Evolutionary conservation across 2,888 invertebrate genomes (phyloP), one percentile per base, ranked within the genome.

Genomic region (Conistra vaccinii): DNA sequence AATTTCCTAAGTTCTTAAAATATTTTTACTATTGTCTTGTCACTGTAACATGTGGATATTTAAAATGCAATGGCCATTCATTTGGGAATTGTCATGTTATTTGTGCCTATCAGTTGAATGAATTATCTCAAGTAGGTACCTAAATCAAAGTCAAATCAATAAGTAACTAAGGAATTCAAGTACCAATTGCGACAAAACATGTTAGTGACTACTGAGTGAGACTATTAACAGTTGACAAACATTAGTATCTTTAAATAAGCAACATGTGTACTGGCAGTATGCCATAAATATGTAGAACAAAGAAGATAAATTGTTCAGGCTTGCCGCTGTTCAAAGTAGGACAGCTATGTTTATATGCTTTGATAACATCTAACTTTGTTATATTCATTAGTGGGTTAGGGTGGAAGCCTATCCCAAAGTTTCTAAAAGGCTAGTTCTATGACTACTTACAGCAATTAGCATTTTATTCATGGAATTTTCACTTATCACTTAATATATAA

Each of bases 241-340:
- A 58, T 78, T 62, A 51, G 53, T 39, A 63, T 82, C 48, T 78
- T 63, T 70, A 70, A 78, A 74, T 82, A 81, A 57, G 35, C 32
- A 57, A 9, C 83, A 78, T 73, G 67, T 67, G 78, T 71, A 60
- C 73, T 81, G 83, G 81, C 74, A 61, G 10, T 14, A 14, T 71
- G 83, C 81, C 79, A 81, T 63, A n/a, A 35, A 55, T 45, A 80
- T 70, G 20, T 70, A 57, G 60, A 71, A 81, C 78, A 83, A 82
- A 63, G 69, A 69, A 71, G 6, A 73, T 48, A 0, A 29, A 57
- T 32, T 67, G 20, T 51, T 23, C n/a, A 26, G 55, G 23, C 23
- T 53, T 29, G 39, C 0, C 20, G 14, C 17, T 60, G 10, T 61
- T 29, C 10, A 14, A 26, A 51, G n/a, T 65, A 14, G 48, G 6